A percentile compares a stretch with the other conserved stretches of the same genome.
phyloP scores from a whole-genome alignment of 2,888 invertebrate species.

The Bhutanitis thaidina region DNA sequence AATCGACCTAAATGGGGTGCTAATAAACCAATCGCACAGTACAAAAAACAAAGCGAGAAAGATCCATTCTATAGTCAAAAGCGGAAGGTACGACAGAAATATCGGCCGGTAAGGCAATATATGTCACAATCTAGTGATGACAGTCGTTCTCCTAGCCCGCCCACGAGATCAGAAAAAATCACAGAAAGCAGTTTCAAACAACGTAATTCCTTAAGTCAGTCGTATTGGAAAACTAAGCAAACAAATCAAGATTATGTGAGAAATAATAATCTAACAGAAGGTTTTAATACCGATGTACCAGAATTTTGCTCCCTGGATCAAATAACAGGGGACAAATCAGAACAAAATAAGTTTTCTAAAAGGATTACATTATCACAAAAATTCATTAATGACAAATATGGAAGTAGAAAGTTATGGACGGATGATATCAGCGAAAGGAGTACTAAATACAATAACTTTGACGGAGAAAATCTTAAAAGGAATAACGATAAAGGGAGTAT shows the following conservation, averaged over 20 bases:
- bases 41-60: conserved; percentile 93
- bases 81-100: conserved; percentile 83
- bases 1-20: conserved; percentile 88
- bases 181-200: conserved; percentile 56
- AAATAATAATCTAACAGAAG: conserved; percentile 40
- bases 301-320: conserved; percentile 74
- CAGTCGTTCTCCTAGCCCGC: conserved; percentile 80
- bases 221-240: conserved; percentile 72
- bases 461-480: conserved; percentile 61
- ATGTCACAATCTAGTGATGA: conserved; percentile 82
- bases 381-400: conserved; percentile 77
- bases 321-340: conserved; percentile 54
- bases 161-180: conserved; percentile 55
- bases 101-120: conserved; percentile 78
- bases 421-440: conserved; percentile 60
- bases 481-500: conserved; percentile 34
- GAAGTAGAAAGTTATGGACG: conserved; percentile 70
- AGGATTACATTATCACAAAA: conserved; percentile 72
- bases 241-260: conserved; percentile 66
- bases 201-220: conserved; percentile 72
- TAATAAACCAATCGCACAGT: conserved; percentile 88
- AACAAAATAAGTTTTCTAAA: conserved; percentile 62
- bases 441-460: conserved; percentile 49
- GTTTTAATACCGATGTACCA: conserved; percentile 62
- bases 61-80: conserved; percentile 90